phyloP scores from a whole-genome alignment of 2,888 invertebrate genomes.

The Erynnis tages region DNA sequence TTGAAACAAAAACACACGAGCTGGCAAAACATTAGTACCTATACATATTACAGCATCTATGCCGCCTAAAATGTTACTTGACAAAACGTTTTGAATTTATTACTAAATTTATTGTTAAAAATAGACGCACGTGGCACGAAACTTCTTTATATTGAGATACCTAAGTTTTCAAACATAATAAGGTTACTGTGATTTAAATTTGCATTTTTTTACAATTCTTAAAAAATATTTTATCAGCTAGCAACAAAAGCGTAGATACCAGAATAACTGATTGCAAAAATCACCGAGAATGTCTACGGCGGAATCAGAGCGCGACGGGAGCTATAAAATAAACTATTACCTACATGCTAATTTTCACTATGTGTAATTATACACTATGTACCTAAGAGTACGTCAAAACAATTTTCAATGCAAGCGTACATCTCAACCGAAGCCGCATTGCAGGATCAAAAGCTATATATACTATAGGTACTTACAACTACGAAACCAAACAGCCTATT shows the following conservation, averaged over 20 bases:
- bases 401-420: constrained; percentile 66
- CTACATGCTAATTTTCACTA: constrained; percentile 76
- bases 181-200: too few species aligned
- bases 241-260: constrained; percentile 66
- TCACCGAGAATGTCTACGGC: constrained; percentile 59
- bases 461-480: neutral
- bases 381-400: constrained; percentile 56
- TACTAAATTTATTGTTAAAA: too few species aligned
- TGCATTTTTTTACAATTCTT: too few species aligned
- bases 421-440: constrained; percentile 61
- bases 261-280: constrained; percentile 74
- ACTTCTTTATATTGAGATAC: too few species aligned
- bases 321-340: constrained; percentile 75
- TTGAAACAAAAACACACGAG: constrained; percentile 1
- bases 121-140: too few species aligned
- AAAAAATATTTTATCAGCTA: constrained; percentile 35
- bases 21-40: neutral
- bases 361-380: constrained; percentile 59
- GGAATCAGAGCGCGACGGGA: constrained; percentile 74
- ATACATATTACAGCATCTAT: constrained; percentile 11
- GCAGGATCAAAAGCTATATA: constrained; percentile 38
- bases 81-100: too few species aligned
- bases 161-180: too few species aligned
- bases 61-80: constrained; percentile 1
- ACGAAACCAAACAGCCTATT: neutral